These are phyloP conservation scores for Nipponia nippon DNA, from an alignment of 2,113 vertebrate species.

Conservation along the genomic window DNA sequence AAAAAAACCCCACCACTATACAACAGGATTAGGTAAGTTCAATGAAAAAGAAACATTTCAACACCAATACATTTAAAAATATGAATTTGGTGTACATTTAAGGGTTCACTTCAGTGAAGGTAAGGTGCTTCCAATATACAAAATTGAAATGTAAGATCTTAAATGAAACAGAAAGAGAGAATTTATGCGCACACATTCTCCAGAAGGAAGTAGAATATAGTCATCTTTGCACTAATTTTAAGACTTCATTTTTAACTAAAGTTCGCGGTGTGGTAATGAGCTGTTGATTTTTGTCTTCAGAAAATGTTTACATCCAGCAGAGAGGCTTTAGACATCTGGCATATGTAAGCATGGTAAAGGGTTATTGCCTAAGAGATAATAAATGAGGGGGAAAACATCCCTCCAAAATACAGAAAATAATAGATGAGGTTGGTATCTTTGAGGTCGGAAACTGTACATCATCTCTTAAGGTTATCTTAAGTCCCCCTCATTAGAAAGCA, in stretches of 20 bases:
- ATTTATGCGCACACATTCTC: not conserved
- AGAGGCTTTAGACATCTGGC: conserved; percentile 50
- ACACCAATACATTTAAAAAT: not conserved
- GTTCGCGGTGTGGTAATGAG: conserved; percentile 46
- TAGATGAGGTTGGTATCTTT: not conserved
- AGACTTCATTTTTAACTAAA: conserved; percentile 35
- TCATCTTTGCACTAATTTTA: not conserved
- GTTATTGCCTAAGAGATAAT: conserved; percentile 24
- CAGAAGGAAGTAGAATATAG: not conserved
- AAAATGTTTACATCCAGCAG: conserved; percentile 47
- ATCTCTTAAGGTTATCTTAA: not conserved
- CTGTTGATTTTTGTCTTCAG: conserved; percentile 53
- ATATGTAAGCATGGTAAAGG: conserved; percentile 15
- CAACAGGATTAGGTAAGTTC: not conserved
- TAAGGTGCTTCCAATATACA: not conserved
- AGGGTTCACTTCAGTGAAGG: not conserved
- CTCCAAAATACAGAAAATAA: conserved; percentile 4
- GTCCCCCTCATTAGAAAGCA: not conserved
- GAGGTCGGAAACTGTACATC: not conserved
- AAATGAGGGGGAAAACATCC: not conserved
- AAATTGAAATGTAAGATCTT: not conserved
- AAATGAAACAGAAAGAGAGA: not conserved
- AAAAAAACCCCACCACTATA: not conserved
- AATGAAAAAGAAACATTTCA: not conserved
- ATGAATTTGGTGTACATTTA: not conserved